phyloP scores from a whole-genome alignment of 2,113 vertebrate genomes.

The Rhinolophus ferrumequinum region DNA sequence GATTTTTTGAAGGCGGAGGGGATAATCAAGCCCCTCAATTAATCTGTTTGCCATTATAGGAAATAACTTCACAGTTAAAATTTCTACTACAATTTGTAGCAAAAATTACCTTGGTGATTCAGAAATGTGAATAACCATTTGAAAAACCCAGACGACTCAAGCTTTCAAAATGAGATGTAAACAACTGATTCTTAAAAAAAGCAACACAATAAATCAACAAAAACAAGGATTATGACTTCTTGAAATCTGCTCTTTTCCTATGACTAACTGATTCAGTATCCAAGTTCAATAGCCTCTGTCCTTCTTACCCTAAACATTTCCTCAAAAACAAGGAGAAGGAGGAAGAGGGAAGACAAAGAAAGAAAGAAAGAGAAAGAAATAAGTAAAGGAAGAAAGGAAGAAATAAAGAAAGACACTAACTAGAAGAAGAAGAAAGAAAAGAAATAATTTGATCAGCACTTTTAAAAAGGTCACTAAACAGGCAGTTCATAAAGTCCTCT shows the following conservation, averaged over 20 bases:
- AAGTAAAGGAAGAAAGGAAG: rapidly evolving
- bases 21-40: conserved; percentile 56
- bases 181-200: conserved; percentile 8
- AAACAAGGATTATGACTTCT: not conserved
- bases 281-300: not conserved
- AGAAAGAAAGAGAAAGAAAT: rapidly evolving
- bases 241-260: not conserved
- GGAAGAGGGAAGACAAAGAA: not conserved
- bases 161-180: conserved; percentile 51
- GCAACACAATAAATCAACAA: not conserved
- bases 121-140: conserved; percentile 60
- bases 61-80: conserved; percentile 68
- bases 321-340: not conserved
- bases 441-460: not conserved
- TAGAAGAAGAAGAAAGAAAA: not conserved
- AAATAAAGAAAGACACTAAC: not conserved
- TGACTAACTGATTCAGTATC: not conserved
- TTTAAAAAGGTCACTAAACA: conserved; percentile 47
- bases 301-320: not conserved
- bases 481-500: conserved; percentile 63
- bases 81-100: conserved; percentile 44
- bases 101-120: conserved; percentile 55
- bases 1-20: conserved; percentile 54
- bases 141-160: not conserved
- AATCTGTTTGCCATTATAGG: conserved; percentile 42